These are phyloP conservation scores for Osedax frankpressi DNA, from an alignment of 2,888 invertebrate genomes.

Conservation along the genomic window DNA sequence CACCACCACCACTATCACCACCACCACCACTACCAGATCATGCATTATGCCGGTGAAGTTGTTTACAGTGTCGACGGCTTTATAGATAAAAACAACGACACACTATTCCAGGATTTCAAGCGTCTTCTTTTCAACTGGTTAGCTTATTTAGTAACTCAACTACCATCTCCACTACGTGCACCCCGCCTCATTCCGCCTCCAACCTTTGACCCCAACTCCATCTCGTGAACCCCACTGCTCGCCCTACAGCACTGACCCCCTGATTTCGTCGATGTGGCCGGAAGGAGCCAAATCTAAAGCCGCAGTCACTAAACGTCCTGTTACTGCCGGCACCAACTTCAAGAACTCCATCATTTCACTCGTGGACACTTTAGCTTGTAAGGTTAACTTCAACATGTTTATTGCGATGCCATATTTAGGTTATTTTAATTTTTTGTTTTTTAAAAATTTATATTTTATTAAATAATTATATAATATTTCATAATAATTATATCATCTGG, in stretches of 20 bases:
- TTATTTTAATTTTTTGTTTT: not conserved
- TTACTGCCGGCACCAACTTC: constrained; percentile 84
- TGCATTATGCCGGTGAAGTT: constrained; percentile 93
- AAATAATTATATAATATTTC: too few species aligned
- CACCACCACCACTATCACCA: too few species aligned
- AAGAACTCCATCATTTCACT: constrained; percentile 84
- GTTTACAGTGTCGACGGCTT: constrained; percentile 78
- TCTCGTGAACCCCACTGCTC: too few species aligned
- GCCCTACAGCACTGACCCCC: constrained; percentile 59
- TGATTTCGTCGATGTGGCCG: constrained; percentile 82
- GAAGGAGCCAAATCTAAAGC: constrained; percentile 81
- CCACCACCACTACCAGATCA: constrained; percentile 46
- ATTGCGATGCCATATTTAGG: not conserved
- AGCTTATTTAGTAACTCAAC: too few species aligned
- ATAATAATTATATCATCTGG: too few species aligned
- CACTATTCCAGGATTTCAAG: constrained; percentile 90
- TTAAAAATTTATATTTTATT: not conserved
- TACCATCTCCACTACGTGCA: too few species aligned
- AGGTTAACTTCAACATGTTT: constrained; percentile 46
- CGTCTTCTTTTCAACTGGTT: constrained; percentile 65
- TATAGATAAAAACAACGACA: constrained; percentile 93
- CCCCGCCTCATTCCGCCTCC: too few species aligned
- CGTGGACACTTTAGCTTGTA: constrained; percentile 67
- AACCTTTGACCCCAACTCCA: too few species aligned
- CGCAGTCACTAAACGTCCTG: constrained; percentile 77